Percentiles rank a stretch among this genome's conserved stretches.
phyloP scores from a whole-genome alignment of 2,113 vertebrate species.

The Microcebus ravelobensis region DNA sequence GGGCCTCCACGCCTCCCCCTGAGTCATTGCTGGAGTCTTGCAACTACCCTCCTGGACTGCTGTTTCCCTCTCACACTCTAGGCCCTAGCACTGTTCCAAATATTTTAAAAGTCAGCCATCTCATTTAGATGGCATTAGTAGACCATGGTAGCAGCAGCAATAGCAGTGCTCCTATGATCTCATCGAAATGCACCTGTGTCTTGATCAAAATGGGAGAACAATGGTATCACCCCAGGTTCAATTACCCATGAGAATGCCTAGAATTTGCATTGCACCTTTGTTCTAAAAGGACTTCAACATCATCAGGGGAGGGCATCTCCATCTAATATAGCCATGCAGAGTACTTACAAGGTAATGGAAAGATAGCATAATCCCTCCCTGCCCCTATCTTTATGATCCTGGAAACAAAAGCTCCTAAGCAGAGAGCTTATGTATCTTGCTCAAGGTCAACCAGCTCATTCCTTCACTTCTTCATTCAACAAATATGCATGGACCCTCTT shows the following conservation, averaged over 20 bases:
- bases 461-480: not conserved
- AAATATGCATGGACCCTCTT: not conserved
- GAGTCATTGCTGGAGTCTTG: not conserved
- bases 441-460: not conserved
- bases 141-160: not conserved
- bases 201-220: constrained; percentile 12
- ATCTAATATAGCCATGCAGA: not conserved
- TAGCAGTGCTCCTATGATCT: not conserved
- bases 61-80: not conserved
- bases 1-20: not conserved
- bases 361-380: not conserved
- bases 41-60: not conserved
- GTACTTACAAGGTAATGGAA: not conserved
- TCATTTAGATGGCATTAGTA: constrained; percentile 14
- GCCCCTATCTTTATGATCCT: not conserved
- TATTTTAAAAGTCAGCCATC: constrained; percentile 38
- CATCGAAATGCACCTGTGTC: constrained; percentile 49
- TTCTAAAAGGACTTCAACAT: constrained; percentile 15
- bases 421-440: not conserved
- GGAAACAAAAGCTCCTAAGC: not conserved
- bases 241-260: constrained; percentile 13
- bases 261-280: constrained; percentile 6
- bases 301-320: not conserved
- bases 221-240: constrained; percentile 2
- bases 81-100: not conserved